These are phyloP conservation scores for Tragelaphus imberbis DNA, from an alignment of 2,113 vertebrate species.

Conservation along the genomic window DNA sequence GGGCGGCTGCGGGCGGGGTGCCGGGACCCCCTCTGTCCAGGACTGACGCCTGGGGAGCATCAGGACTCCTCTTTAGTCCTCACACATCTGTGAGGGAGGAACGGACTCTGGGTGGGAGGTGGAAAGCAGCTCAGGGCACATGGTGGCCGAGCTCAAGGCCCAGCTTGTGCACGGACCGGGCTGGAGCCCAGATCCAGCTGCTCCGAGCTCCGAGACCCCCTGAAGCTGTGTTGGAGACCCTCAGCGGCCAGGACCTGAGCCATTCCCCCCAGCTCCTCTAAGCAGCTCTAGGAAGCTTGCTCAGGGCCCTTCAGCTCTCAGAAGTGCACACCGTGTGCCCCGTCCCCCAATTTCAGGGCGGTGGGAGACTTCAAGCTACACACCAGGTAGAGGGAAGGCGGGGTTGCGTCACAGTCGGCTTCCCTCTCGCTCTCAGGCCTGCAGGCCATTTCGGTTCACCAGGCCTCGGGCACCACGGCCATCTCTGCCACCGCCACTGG, in stretches of 20 bases:
- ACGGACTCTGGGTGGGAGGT: neutral
- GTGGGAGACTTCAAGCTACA: neutral
- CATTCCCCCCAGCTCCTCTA: too few species aligned
- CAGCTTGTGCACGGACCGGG: fast-evolving
- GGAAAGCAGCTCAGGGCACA: neutral
- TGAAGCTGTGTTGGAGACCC: fast-evolving
- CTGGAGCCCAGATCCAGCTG: fast-evolving
- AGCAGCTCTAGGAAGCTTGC: neutral
- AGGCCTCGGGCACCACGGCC: conserved; percentile 83
- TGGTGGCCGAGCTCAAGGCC: fast-evolving
- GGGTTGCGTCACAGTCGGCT: neutral
- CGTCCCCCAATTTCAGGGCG: neutral
- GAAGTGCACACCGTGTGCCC: neutral
- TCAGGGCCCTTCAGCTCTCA: neutral
- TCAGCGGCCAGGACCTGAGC: neutral
- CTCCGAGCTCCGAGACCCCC: fast-evolving
- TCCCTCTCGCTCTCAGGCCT: conserved; percentile 80
- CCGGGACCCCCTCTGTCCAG: fast-evolving
- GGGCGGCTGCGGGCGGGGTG: fast-evolving
- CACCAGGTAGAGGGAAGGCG: neutral
- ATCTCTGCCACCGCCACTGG: conserved; percentile 84
- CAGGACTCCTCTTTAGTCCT: neutral
- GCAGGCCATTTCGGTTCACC: conserved; percentile 87
- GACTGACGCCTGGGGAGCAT: fast-evolving
- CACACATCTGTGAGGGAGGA: fast-evolving